Evolutionary conservation across 2,888 invertebrate genomes (phyloP), one percentile per base, ranked within the genome.

Genomic region (Oxyteleia sp.): DNA sequence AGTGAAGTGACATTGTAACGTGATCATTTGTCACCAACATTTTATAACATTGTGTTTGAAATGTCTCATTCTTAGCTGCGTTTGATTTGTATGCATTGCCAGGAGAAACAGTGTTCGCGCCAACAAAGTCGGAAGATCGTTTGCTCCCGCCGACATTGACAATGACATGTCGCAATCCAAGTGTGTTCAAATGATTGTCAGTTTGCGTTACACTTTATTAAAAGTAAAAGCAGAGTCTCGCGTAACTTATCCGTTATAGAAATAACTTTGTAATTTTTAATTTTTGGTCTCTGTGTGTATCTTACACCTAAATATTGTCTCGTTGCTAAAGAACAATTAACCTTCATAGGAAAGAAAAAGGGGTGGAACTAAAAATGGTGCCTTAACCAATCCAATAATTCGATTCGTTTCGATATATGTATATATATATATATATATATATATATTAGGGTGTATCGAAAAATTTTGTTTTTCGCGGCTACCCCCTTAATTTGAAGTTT

Each of bases 231-330:
- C 38, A 29, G 64, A 32, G 41, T 41, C n/a, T 41, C 41, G 20
- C 32, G 29, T 55, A 29, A 57, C 63, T 69, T 57, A 55, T 68
- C 18, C 49, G 32, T 86, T 87, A 89, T 86, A 87, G 85, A 87
- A 89, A 88, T 90, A 91, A 88, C 85, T 84, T 84, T 87, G 64
- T 76, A 76, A 76, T 29, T 38, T 45, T 89, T 90, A 91, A 91
- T 92, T 93, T 93, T 93, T 93, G 92, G 92, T 93, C 91, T 92
- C 89, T 86, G 86, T 92, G 69, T 87, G 84, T 88, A 85, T 87
- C 92, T 92, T 92, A 93, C 84, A 89, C 89, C 91, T 93, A 93
- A 89, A 92, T 93, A 93, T 93, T 93, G 91, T 93, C 92, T 90
- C 87, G 82, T 91, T 90, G 87, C 78, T 89, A 88, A 90, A 86